These are phyloP conservation scores for Callaeas wilsoni DNA, from an alignment of 2,113 vertebrate species.

Conservation along the genomic window DNA sequence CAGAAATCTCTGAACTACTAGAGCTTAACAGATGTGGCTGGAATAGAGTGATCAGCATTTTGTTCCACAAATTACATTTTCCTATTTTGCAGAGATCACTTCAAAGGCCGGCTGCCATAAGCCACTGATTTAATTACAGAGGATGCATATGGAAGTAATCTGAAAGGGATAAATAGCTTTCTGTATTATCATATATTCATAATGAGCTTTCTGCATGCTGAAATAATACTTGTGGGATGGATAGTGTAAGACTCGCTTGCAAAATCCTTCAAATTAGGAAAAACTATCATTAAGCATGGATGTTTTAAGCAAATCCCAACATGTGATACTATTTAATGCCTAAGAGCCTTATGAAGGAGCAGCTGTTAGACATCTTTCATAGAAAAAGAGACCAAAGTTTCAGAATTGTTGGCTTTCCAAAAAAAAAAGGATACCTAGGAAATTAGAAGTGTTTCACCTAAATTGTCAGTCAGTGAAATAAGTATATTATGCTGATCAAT, in stretches of 20 bases:
- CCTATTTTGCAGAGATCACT: conserved; percentile 7
- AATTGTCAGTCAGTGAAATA: background rate
- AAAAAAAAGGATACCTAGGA: background rate
- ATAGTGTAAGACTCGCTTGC: background rate
- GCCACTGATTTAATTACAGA: conserved; percentile 16
- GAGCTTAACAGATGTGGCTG: conserved; percentile 4
- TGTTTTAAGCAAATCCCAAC: background rate
- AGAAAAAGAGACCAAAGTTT: background rate
- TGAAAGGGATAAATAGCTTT: conserved; percentile 23
- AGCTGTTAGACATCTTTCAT: background rate
- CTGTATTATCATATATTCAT: conserved; percentile 16
- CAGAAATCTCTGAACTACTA: background rate
- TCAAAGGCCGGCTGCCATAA: conserved; percentile 30
- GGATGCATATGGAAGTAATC: conserved; percentile 59
- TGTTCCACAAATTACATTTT: conserved; percentile 7
- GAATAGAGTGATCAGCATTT: background rate
- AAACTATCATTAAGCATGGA: background rate
- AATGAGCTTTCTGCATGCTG: background rate
- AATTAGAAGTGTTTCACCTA: background rate
- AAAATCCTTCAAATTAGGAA: background rate
- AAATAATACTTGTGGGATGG: background rate
- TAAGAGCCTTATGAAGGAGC: background rate
- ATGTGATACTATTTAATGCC: background rate
- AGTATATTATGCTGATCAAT: background rate
- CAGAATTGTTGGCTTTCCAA: background rate